These are phyloP conservation scores for Galaxias olidus DNA, from an alignment of 2,797 vertebrate genomes.

Conservation along the genomic window DNA sequence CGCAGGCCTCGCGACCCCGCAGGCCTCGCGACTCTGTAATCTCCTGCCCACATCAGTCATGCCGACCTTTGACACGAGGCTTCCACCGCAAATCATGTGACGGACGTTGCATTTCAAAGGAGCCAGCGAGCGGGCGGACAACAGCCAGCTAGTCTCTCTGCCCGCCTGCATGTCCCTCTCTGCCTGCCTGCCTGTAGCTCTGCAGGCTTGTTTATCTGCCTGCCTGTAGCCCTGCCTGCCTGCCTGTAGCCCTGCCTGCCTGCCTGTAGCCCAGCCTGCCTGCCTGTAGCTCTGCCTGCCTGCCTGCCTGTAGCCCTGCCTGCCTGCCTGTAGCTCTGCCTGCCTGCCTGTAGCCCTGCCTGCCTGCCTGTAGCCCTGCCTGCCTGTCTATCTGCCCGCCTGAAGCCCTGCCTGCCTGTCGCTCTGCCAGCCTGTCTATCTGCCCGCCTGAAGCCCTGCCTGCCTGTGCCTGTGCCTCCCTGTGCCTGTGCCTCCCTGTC, in stretches of 20 bases:
- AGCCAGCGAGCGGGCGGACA: background rate
- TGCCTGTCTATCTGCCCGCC: constrained; percentile 6
- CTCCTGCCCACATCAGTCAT: constrained; percentile 49
- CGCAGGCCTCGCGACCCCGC: constrained; percentile 23
- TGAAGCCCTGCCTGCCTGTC: background rate
- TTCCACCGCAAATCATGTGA: constrained; percentile 60
- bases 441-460: too few relatives aligned
- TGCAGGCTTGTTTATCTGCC: too few relatives aligned
- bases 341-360: too few relatives aligned
- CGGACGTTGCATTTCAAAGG: constrained; percentile 43
- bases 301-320: too few relatives aligned
- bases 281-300: too few relatives aligned
- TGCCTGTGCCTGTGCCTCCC: too few relatives aligned
- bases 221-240: too few relatives aligned
- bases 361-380: constrained; percentile 10
- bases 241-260: too few relatives aligned
- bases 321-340: too few relatives aligned
- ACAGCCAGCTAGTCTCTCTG: constrained; percentile 5
- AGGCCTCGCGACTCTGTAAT: constrained; percentile 45
- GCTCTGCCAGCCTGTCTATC: background rate
- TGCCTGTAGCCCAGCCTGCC: too few relatives aligned
- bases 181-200: background rate
- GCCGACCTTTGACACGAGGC: constrained; percentile 53
- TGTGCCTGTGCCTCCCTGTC: too few relatives aligned
- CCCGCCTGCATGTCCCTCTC: constrained; percentile 20